A percentile compares a stretch with the other conserved stretches of the same genome.
These are phyloP conservation scores for Sebastolobus alascanus DNA, from an alignment of 2,797 vertebrate species.

Conservation along the genomic window DNA sequence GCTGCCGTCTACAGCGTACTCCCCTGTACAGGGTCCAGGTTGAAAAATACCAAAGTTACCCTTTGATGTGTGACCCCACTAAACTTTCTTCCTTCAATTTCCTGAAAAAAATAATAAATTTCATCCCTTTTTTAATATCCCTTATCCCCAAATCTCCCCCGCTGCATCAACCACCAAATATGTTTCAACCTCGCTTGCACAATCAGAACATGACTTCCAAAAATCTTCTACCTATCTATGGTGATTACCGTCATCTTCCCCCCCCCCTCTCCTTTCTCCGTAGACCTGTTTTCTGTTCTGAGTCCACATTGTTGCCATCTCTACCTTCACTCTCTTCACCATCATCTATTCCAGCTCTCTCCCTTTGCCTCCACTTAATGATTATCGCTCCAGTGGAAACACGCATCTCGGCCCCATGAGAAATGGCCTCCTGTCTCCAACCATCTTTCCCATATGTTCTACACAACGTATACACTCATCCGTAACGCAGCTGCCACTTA, in stretches of 20 bases:
- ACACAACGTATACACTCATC: background rate
- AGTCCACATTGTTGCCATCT: background rate
- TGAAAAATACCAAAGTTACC: too few relatives aligned
- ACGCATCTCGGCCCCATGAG: background rate
- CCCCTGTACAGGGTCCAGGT: too few relatives aligned
- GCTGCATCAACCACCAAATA: background rate
- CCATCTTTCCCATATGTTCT: constrained; percentile 3
- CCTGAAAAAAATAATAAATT: background rate
- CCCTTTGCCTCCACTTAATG: background rate
- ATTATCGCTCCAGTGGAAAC: constrained; percentile 8
- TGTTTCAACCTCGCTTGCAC: background rate
- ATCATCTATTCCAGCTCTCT: background rate
- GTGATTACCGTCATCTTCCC: background rate
- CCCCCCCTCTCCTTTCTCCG: background rate
- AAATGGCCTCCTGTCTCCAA: constrained; percentile 2
- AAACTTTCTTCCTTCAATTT: background rate
- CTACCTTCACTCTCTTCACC: background rate
- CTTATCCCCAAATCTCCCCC: background rate
- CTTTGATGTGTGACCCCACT: too few relatives aligned
- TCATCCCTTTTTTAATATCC: background rate
- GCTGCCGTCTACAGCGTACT: too few relatives aligned
- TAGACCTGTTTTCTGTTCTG: background rate
- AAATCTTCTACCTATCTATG: background rate
- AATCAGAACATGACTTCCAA: background rate
- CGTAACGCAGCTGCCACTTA: constrained; percentile 4